phyloP scores from a whole-genome alignment of 1,140 invertebrate species.

The Pollicipes pollicipes region DNA sequence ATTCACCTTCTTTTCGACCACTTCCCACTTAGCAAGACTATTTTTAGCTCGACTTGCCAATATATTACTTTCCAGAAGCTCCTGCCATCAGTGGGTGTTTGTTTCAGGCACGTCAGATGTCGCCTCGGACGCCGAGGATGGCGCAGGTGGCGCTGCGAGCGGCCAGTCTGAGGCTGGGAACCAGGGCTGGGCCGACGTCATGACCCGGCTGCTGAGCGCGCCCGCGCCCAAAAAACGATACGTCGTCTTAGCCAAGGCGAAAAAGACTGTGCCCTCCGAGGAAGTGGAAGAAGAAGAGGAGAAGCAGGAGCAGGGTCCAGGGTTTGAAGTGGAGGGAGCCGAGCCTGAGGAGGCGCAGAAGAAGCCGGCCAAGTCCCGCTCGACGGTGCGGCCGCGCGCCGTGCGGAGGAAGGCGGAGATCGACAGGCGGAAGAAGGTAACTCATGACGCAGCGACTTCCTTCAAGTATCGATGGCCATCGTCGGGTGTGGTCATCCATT shows the following conservation, averaged over 20 bases:
- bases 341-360: constrained; percentile 10
- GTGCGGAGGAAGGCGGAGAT: constrained; percentile 13
- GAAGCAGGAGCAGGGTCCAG: constrained; percentile 13
- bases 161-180: constrained; percentile 22
- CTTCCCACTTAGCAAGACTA: too few relatives aligned
- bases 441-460: too few relatives aligned
- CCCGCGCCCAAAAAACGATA: constrained; percentile 44
- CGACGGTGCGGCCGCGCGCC: constrained; percentile 13
- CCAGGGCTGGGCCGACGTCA: constrained; percentile 32
- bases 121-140: not conserved
- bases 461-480: too few relatives aligned
- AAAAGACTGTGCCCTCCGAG: constrained; percentile 28
- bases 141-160: constrained; percentile 10
- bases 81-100: too few relatives aligned
- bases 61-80: too few relatives aligned
- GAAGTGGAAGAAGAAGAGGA: constrained; percentile 27
- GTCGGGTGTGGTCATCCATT: too few relatives aligned
- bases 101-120: too few relatives aligned
- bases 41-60: too few relatives aligned
- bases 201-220: constrained; percentile 41
- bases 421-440: constrained; percentile 28
- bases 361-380: not conserved
- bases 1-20: too few relatives aligned
- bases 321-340: constrained; percentile 2
- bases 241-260: constrained; percentile 40